A percentile compares a stretch with the other conserved stretches of the same genome.
Conservation (phyloP, 2,113 vertebrate species). For the Mustela lutreola region DNA sequence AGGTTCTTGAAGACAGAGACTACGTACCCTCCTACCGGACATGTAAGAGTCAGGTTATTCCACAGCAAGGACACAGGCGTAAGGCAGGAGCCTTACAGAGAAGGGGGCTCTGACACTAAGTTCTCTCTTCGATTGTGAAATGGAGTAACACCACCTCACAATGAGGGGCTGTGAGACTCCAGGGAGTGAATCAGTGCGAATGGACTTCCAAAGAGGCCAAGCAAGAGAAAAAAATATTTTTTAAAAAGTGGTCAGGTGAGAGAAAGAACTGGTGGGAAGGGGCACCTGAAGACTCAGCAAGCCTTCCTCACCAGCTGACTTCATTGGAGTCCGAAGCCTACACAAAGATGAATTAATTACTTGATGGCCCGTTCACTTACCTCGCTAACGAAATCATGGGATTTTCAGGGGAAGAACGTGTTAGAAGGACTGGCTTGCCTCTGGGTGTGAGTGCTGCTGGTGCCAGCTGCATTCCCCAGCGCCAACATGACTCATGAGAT, state of each 20-base stretch:
- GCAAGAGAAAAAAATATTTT: neutral
- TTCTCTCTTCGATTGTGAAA: neutral
- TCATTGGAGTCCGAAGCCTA: neutral
- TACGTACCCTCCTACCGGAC: neutral
- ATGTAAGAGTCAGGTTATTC: neutral
- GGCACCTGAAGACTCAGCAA: neutral
- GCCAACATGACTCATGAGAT: constrained; percentile 61
- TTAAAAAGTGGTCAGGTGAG: neutral
- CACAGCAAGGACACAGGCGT: fast-evolving
- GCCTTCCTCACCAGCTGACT: neutral
- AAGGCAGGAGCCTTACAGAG: fast-evolving
- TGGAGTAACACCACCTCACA: fast-evolving
- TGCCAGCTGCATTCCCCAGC: constrained; percentile 8
- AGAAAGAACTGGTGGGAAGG: neutral
- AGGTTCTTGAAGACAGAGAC: neutral
- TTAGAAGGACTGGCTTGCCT: constrained; percentile 50
- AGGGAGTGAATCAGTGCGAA: fast-evolving
- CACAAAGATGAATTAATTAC: neutral
- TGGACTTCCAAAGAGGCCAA: neutral
- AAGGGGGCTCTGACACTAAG: neutral
- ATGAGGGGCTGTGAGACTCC: fast-evolving
- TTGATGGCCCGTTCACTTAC: neutral
- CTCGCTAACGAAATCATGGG: constrained; percentile 20
- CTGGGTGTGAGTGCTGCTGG: constrained; percentile 30
- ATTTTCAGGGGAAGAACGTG: constrained; percentile 30